Evolutionary conservation across 2,888 invertebrate species (phyloP).

Genomic region (Epinotia bilunana): DNA sequence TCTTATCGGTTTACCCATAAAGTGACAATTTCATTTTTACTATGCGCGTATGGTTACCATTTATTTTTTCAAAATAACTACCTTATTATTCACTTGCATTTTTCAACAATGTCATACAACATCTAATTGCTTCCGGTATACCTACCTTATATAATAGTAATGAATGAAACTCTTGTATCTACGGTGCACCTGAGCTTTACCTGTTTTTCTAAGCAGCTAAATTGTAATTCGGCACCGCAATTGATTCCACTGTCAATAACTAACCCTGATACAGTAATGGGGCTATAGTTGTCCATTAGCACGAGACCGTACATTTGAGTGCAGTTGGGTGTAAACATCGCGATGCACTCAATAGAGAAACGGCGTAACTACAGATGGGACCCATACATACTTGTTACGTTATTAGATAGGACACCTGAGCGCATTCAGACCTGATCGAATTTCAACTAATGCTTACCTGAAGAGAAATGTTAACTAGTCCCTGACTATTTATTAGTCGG

Average conservation of each 20-base stretch:
- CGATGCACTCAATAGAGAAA: background rate
- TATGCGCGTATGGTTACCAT: no score
- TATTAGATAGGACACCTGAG: background rate
- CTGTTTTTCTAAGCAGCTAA: slow-evolving; percentile 7
- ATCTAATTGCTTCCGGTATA: no score
- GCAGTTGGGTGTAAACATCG: slow-evolving; percentile 56
- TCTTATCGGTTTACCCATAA: no score
- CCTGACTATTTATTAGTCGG: slow-evolving; percentile 57
- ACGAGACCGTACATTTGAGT: slow-evolving; percentile 64
- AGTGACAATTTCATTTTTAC: no score
- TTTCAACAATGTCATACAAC: no score
- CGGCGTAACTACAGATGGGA: slow-evolving; percentile 3
- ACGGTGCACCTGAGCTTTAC: background rate
- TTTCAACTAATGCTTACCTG: slow-evolving; percentile 68
- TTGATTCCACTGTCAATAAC: slow-evolving; percentile 15
- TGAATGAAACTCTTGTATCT: no score
- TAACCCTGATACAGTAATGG: slow-evolving; percentile 24
- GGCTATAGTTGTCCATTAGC: slow-evolving; percentile 67
- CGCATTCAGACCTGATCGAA: slow-evolving; percentile 64
- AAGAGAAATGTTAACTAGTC: slow-evolving; percentile 61
- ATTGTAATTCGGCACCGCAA: slow-evolving; percentile 26
- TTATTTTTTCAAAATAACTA: no score
- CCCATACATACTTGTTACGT: slow-evolving; percentile 8
- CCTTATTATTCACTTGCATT: no score
- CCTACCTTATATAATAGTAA: no score